Conservation (phyloP, 2,113 vertebrate species). For the Chinchilla lanigera region DNA sequence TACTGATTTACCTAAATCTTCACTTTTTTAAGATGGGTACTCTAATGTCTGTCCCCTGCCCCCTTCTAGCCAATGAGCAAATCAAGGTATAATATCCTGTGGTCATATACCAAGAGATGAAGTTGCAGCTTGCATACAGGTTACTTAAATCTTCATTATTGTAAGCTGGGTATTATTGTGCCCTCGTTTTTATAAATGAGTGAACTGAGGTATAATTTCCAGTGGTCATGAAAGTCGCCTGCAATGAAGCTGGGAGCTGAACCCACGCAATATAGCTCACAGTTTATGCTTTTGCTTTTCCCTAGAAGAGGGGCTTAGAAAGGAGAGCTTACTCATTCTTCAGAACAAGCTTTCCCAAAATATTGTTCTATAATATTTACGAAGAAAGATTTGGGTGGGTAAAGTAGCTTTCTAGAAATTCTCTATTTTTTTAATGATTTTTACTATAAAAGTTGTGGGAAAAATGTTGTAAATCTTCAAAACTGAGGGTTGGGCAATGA, state of each 20-base stretch:
- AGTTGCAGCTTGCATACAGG: background rate
- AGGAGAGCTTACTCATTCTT: background rate
- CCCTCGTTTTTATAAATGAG: background rate
- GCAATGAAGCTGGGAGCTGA: background rate
- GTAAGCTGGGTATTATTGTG: background rate
- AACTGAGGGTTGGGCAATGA: background rate
- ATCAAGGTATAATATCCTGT: background rate
- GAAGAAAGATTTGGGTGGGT: background rate
- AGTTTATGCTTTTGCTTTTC: background rate
- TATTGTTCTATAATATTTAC: background rate
- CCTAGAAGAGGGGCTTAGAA: background rate
- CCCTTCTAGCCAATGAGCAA: background rate
- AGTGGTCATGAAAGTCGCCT: background rate
- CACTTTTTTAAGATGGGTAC: background rate
- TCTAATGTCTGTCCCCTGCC: background rate
- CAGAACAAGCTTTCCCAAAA: background rate
- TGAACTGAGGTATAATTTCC: background rate
- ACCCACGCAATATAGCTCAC: background rate
- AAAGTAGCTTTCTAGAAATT: background rate
- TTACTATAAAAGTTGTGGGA: background rate
- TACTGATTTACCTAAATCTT: background rate
- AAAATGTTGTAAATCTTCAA: slow-evolving; percentile 32
- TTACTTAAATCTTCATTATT: background rate
- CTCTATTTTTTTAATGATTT: background rate
- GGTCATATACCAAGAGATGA: background rate